Evolutionary conservation across 2,797 vertebrate species (phyloP), one percentile per base, ranked within the genome.

Genomic region (Parotocinclus haroldoi): DNA sequence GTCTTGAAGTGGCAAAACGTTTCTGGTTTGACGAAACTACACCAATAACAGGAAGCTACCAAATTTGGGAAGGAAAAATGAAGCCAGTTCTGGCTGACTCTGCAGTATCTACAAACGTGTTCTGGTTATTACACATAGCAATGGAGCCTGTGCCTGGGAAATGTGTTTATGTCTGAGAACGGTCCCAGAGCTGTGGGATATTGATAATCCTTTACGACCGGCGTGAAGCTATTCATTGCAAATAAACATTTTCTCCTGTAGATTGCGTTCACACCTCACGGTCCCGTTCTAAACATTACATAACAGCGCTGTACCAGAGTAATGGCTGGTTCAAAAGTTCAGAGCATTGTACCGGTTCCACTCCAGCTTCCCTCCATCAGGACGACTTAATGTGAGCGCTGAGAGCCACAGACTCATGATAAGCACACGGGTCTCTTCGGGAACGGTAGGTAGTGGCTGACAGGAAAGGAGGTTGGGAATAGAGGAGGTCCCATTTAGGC

Each of bases 321-420:
- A 72, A 62, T 9, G 17, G 16, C 39, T 64, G 37, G 50, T 60
- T 14, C 1, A 27, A 68, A 71, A 65, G 65, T 64, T 58, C 62
- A 66, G 19, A 54, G 58, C 12, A 46, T 8, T 27, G 49, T 39
- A 39, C 42, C 61, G 13, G 48, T 60, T 53, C 56, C 68, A 19
- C 59, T 51, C 44, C 40, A 69, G 45, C 42, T 63, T 50, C 53
- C n/a, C 27, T 27, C 27, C 27, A 5, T 27, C 27, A 27, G 27
- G 27, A 27, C 42, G 57, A 46, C 49, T 45, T 70, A 68, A 67
- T 73, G 66, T 62, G 52, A 27, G 11, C n/a, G 11, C 46, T 48
- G 39, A 16, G 27, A 60, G 66, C 71, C 66, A 45, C 13, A 65
- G 45, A 8, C 8, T 9, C 40, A 42, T 42, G 8, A 42, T 62